A percentile compares a stretch with the other conserved stretches of the same genome.
These are phyloP conservation scores for Macrosoma leucophasiata DNA, from an alignment of 2,888 invertebrate genomes.

Conservation along the genomic window DNA sequence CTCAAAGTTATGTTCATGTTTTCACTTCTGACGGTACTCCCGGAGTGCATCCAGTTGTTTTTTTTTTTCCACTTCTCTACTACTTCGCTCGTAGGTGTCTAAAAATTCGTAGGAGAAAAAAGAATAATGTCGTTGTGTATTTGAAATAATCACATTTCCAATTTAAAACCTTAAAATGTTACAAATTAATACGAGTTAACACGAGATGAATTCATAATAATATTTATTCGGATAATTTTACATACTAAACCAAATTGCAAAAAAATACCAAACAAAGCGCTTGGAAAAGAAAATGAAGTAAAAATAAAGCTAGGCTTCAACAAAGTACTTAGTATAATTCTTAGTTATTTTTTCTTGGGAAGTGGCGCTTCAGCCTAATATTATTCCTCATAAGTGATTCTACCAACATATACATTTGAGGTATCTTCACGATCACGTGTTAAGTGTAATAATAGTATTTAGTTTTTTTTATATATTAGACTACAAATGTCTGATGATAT, in stretches of 20 bases:
- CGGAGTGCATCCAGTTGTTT: too few species aligned
- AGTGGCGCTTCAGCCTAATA: too few species aligned
- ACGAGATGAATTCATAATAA: background rate
- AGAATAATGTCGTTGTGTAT: too few species aligned
- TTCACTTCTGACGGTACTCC: too few species aligned
- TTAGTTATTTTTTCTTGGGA: background rate
- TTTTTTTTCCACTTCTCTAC: too few species aligned
- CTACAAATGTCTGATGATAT: background rate
- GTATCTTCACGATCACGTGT: background rate
- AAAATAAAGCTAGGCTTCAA: background rate
- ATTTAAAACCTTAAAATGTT: too few species aligned
- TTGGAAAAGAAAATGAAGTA: background rate
- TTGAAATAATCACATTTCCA: too few species aligned
- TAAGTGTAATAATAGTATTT: constrained; percentile 3
- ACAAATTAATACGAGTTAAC: background rate
- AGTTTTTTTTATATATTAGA: too few species aligned
- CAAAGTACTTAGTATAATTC: background rate
- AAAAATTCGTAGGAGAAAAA: too few species aligned
- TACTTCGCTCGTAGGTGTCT: too few species aligned
- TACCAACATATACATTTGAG: background rate
- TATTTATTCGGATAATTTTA: too few species aligned
- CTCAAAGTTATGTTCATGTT: too few species aligned
- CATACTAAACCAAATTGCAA: background rate
- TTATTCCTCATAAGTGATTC: background rate
- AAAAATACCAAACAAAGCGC: background rate